Evolutionary conservation across 2,888 invertebrate genomes (phyloP), one percentile per base, ranked within the genome.

Genomic region (Theretra japonica): DNA sequence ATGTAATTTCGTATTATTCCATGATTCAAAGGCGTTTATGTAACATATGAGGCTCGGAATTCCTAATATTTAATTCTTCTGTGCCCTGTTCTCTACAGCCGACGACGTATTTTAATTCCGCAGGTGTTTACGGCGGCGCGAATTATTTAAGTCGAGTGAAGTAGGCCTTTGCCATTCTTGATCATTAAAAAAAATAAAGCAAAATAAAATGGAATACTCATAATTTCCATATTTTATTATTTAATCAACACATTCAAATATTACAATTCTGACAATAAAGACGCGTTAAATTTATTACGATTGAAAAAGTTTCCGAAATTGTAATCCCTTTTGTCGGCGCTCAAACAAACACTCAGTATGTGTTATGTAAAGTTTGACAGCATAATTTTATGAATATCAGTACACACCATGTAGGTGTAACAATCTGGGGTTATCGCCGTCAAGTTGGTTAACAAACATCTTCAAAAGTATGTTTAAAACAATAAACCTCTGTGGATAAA

Each of bases 401-500:
- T n/a, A 60, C n/a, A 3, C n/a, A 30, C 30, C 8, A 30, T 2
- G 19, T 60, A 33, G 19, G 21, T 15, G 21, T 21, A 62, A 62
- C 33, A 62, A 62, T 62, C 11, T 41, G 30, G 30, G 30, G n/a
- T 30, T 60, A 41, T 41, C 41, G 41, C 41, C 41, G 41, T 41
- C 41, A 30, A 21, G 17, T 41, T 21, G 2, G 5, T 48, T 48
- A 65, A 48, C 41, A 65, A 21, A 48, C 65, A 48, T 48, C 11
- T 48, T 15, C 41, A 25, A 41, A 65, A 23, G 23, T 30, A 59
- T 15, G 19, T 48, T 17, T 65, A 21, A 65, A 48, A 17, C 15
- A 25, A 62, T 21, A 62, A 62, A 41, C 25, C 65, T 48, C 65
- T 23, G 62, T 48, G 23, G 23, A 48, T 65, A 59, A 28, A 62